Evolutionary conservation across 2,113 vertebrate genomes (phyloP).

Genomic region (Myrmecobius fasciatus): DNA sequence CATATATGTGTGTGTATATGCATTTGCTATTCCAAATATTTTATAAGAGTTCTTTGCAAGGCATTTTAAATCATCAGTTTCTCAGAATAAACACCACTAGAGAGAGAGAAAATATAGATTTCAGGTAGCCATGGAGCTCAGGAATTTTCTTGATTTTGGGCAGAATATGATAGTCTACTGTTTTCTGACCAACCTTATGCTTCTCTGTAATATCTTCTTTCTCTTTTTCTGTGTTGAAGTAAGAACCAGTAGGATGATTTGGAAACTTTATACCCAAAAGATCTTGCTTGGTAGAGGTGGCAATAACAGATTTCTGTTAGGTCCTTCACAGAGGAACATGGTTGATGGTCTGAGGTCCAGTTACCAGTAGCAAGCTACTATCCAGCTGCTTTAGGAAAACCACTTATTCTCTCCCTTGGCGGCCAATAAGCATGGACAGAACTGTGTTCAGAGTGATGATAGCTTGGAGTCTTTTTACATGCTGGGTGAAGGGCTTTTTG

Average conservation of each 20-base stretch:
- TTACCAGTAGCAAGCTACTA: constrained; percentile 95
- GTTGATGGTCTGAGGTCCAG: constrained; percentile 93
- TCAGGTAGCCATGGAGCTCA: constrained; percentile 94
- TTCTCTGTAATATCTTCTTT: constrained; percentile 96
- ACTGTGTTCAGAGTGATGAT: constrained; percentile 94
- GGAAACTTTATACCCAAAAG: constrained; percentile 92
- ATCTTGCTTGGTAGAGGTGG: constrained; percentile 94
- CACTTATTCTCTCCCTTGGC: constrained; percentile 97
- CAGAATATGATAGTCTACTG: constrained; percentile 92
- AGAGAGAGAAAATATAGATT: constrained; percentile 90
- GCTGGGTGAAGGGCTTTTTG: constrained; percentile 94
- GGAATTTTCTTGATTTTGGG: constrained; percentile 92
- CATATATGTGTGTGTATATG: too few relatives aligned
- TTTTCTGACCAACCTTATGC: constrained; percentile 94
- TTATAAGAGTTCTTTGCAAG: constrained; percentile 55
- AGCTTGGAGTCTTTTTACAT: constrained; percentile 91
- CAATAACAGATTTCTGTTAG: constrained; percentile 98
- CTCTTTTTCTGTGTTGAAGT: constrained; percentile 99
- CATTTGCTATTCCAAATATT: neutral
- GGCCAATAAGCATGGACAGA: constrained; percentile 94
- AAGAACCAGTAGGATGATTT: constrained; percentile 91
- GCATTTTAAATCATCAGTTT: constrained; percentile 95
- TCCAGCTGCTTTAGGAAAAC: constrained; percentile 96
- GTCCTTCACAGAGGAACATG: constrained; percentile 95
- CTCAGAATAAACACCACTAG: constrained; percentile 95